Percentiles rank a stretch among this genome's conserved stretches.
Conservation (phyloP, 1,140 invertebrate genomes). For the Bombus fervidus region DNA sequence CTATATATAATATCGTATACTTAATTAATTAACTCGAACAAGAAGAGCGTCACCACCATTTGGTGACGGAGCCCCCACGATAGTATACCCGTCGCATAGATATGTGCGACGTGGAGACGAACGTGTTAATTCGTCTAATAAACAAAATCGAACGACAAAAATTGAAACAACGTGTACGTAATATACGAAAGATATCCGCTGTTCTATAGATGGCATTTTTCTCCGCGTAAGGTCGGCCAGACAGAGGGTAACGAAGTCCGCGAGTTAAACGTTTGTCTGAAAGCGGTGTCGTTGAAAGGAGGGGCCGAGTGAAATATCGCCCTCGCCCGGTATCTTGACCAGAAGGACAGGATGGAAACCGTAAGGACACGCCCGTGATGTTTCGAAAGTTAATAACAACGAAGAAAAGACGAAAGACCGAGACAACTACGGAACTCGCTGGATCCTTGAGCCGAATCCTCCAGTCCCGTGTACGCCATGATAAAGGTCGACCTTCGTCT, state of each 20-base stretch:
- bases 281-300: neutral
- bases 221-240: neutral
- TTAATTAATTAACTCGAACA: no score
- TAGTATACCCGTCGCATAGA: no score
- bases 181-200: no score
- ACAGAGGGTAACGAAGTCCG: no score
- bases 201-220: neutral
- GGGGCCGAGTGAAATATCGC: constrained; percentile 15
- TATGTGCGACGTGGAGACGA: no score
- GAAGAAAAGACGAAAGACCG: constrained; percentile 43
- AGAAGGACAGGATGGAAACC: constrained; percentile 38
- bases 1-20: no score
- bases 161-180: no score
- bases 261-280: neutral
- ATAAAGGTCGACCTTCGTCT: constrained; percentile 39
- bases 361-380: constrained; percentile 32
- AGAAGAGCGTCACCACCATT: no score
- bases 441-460: constrained; percentile 58
- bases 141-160: no score
- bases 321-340: constrained; percentile 9
- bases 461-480: neutral
- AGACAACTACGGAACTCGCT: constrained; percentile 35
- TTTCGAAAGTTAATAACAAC: constrained; percentile 65
- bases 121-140: no score
- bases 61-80: no score